Evolutionary conservation across 1,140 invertebrate species (phyloP).

Genomic region (Chionoecetes opilio): DNA sequence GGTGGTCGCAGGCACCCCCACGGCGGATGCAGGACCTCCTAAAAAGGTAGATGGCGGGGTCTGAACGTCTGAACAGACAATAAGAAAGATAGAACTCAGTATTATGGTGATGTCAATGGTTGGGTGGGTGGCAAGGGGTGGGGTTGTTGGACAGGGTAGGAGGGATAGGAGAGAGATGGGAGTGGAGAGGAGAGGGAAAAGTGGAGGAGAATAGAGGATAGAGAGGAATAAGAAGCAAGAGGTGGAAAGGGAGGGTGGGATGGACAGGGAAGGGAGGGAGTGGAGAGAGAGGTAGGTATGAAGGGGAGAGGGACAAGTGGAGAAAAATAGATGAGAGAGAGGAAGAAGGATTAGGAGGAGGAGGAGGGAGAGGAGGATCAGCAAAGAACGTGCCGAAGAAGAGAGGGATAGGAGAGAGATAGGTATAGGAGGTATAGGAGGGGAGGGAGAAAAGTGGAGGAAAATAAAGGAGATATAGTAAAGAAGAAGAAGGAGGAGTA

Average conservation of each 20-base stretch:
- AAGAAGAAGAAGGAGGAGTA: background rate
- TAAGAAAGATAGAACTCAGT: constrained; percentile 67
- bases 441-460: too few relatives aligned
- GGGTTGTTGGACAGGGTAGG: background rate
- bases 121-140: background rate
- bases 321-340: background rate
- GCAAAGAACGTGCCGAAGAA: too few relatives aligned
- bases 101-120: constrained; percentile 68
- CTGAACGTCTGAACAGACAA: constrained; percentile 89
- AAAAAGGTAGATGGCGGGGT: constrained; percentile 93
- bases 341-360: too few relatives aligned
- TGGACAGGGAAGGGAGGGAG: background rate
- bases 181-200: background rate
- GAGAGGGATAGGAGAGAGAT: too few relatives aligned
- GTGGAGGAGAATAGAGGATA: background rate
- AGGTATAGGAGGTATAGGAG: background rate
- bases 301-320: background rate
- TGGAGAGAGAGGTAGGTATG: background rate
- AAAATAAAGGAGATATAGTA: too few relatives aligned
- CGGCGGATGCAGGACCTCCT: constrained; percentile 92
- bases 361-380: background rate
- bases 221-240: background rate
- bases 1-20: constrained; percentile 92
- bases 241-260: background rate
- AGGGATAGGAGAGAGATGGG: background rate